phyloP scores from a whole-genome alignment of 2,888 invertebrate species.

The Trachelus tabidus region DNA sequence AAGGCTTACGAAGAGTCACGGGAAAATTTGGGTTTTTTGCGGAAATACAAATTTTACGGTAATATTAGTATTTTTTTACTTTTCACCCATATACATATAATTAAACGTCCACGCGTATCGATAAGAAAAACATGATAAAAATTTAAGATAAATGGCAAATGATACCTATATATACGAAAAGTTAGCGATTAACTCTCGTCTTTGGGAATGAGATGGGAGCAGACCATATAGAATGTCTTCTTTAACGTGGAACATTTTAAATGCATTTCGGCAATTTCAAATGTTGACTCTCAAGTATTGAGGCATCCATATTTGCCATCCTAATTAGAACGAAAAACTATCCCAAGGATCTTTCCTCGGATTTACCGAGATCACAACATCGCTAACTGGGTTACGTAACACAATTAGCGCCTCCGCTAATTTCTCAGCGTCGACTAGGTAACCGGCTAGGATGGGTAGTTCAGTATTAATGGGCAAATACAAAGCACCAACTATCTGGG shows the following conservation, averaged over 20 bases:
- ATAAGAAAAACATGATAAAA: neutral
- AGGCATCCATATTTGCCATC: neutral
- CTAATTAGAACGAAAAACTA: slow-evolving; percentile 39
- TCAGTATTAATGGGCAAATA: slow-evolving; percentile 61
- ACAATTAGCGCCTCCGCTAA: slow-evolving; percentile 62
- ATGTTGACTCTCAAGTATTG: neutral
- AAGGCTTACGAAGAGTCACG: slow-evolving; percentile 25
- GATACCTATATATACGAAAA: neutral
- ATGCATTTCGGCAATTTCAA: neutral
- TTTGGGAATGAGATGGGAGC: neutral
- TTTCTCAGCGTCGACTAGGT: slow-evolving; percentile 58
- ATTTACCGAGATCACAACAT: slow-evolving; percentile 47
- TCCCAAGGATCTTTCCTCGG: neutral
- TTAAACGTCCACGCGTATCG: neutral
- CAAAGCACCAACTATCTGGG: slow-evolving; percentile 52
- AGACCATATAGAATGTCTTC: too few species aligned
- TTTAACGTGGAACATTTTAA: neutral
- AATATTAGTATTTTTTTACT: neutral
- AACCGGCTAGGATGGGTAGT: slow-evolving; percentile 53
- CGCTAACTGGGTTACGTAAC: slow-evolving; percentile 60
- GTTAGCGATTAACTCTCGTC: neutral
- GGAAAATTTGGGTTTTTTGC: slow-evolving; percentile 9
- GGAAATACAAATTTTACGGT: neutral
- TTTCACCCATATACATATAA: too few species aligned
- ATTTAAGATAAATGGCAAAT: neutral